phyloP scores from a whole-genome alignment of 2,888 invertebrate genomes.

The Stramonita haemastoma region DNA sequence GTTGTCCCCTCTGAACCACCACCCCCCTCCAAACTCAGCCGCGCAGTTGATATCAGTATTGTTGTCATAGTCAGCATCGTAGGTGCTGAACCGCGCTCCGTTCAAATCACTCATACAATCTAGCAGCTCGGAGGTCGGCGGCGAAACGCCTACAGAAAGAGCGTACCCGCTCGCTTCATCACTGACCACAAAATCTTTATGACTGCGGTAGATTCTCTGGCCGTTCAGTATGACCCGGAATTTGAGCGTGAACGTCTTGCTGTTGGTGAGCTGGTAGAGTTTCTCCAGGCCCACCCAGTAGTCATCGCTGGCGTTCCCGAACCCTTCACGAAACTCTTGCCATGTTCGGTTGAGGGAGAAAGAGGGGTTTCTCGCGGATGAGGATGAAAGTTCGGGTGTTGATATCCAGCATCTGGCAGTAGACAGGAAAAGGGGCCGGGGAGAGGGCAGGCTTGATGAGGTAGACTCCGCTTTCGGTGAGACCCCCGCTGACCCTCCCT shows the following conservation, averaged over 20 bases:
- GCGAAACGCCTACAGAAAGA: neutral
- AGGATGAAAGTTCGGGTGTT: neutral
- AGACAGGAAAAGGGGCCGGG: constrained; percentile 24
- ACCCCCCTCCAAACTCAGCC: constrained; percentile 6
- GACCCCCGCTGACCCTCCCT: neutral
- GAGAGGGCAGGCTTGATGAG: constrained; percentile 26
- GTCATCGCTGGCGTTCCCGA: constrained; percentile 9
- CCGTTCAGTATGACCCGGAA: neutral
- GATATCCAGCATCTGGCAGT: neutral
- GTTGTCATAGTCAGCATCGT: constrained; percentile 31
- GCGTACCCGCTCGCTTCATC: neutral
- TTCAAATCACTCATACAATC: constrained; percentile 14
- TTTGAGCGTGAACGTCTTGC: constrained; percentile 2
- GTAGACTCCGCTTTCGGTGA: neutral
- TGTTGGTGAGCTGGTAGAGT: constrained; percentile 36
- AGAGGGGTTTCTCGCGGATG: neutral
- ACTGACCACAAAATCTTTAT: neutral
- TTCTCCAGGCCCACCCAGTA: constrained; percentile 44
- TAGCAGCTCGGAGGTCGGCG: neutral
- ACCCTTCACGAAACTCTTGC: constrained; percentile 39
- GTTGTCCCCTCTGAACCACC: constrained; percentile 30
- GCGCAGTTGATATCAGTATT: constrained; percentile 28
- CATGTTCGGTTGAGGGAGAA: constrained; percentile 35
- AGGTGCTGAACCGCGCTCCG: constrained; percentile 28
- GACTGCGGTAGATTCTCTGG: neutral